Evolutionary conservation across 2,797 vertebrate species (phyloP), one percentile per base, ranked within the genome.

Genomic region (Catharus ustulatus): DNA sequence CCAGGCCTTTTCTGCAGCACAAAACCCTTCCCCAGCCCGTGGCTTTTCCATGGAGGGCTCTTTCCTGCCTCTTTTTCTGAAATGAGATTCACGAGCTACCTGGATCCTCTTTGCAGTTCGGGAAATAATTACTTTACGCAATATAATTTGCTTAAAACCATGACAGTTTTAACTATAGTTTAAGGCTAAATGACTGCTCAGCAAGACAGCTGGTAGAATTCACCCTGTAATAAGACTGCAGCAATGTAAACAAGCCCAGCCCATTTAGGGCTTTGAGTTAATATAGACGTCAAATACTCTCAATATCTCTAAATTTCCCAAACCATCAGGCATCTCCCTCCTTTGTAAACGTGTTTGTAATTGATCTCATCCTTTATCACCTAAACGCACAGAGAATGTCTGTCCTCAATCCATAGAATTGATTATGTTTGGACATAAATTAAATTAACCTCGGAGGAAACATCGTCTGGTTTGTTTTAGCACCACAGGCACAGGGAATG

Each of bases 61-160:
- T 42, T 58, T 6, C 48, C 45, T 20, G 3, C 29, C 81, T 72
- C 75, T 68, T 59, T 59, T 45, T 52, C 58, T 69, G 66, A 54
- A 91, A 92, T 90, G 49, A 95, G 76, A 93, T 94, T 94, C 82
- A 86, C 76, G 8, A 94, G 90, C 64, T 93, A 95, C 89, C 81
- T 93, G 90, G 87, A 46, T 94, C 89, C 84, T 89, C 92, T 96
- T 77, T 68, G 86, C 91, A 73, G 82, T 94, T 94, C 84, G 87
- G 91, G 87, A 95, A 96, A 95, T 94, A 96, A 95, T 97, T 95
- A 95, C 62, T 89, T 84, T 62, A 91, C 29, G 79, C 66, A n/a
- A 95, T 94, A 96, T 89, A 74, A 95, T 95, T 96, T 94, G 92
- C 96, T 96, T 96, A 94, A 94, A 96, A 91, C 85, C 82, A 87